Evolutionary conservation across 2,888 invertebrate genomes (phyloP), one percentile per base, ranked within the genome.

Genomic region (Thecocarcelia acutangulata): DNA sequence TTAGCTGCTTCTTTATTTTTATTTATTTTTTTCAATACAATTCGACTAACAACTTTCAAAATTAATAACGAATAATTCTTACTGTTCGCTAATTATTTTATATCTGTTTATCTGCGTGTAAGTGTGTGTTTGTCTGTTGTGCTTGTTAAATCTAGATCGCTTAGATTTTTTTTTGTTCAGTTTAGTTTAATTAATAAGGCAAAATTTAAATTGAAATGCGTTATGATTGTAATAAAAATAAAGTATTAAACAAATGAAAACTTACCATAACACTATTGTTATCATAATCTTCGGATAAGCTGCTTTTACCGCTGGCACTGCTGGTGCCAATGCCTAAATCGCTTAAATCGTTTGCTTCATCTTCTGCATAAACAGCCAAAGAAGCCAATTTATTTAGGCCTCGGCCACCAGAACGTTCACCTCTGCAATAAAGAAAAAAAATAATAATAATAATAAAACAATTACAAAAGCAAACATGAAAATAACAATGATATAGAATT

Each of bases 331-430:
- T 95, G 78, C 96, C 96, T 85, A 96, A 93, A 90, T 96, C 96
- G 87, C 95, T 96, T 84, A 96, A 93, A 91, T 96, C 96, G 87
- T 96, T 96, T 52, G 94, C 93, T 88, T 96, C 96, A 85, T 96
- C 96, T 86, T 95, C 95, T 83, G 94, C 93, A 91, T 96, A 96
- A 85, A 96, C 92, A 3, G 95, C 93, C 72, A 95, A 91, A 59
- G 93, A 89, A 74, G 93, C 89, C 91, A 93, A 87, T 91, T 94
- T 94, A 59, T 82, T 82, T 33, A 82, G 76, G 73, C 92, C 92
- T 83, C 93, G 92, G 84, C 91, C 91, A 84, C 90, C 92, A 83
- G 92, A 92, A 80, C 89, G 88, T 85, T 90, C 89, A 80, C 88
- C 89, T 78, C 89, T 90, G 64, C 11, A 83, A 75, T 37, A 63